phyloP scores from a whole-genome alignment of 2,888 invertebrate genomes.

The Erebia palarica region DNA sequence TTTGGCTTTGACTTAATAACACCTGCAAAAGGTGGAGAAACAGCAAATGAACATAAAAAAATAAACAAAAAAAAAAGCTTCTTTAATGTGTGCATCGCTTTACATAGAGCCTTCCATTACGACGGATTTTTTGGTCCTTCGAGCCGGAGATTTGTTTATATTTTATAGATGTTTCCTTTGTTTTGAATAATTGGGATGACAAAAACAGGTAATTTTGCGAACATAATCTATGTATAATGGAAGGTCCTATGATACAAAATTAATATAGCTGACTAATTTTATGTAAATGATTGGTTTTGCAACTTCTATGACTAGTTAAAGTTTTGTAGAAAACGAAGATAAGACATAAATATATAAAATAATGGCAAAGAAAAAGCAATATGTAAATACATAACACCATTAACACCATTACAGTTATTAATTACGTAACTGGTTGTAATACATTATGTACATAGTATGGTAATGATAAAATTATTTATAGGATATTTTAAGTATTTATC shows the following conservation, averaged over 20 bases:
- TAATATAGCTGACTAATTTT: background rate
- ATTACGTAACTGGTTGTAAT: background rate
- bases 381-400: background rate
- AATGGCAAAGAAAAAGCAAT: background rate
- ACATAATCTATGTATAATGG: background rate
- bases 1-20: slow-evolving; percentile 50
- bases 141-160: background rate
- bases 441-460: background rate
- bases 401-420: background rate
- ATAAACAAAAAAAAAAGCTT: slow-evolving; percentile 34
- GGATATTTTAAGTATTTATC: slow-evolving; percentile 2
- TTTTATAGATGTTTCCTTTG: background rate
- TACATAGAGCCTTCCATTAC: slow-evolving; percentile 3
- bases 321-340: background rate
- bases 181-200: too few relatives aligned
- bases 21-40: slow-evolving; percentile 63
- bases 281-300: background rate
- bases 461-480: slow-evolving; percentile 4
- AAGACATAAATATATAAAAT: background rate
- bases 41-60: slow-evolving; percentile 44
- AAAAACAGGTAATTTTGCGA: too few relatives aligned
- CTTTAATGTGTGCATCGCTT: background rate
- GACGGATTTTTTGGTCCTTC: background rate
- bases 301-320: background rate
- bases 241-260: background rate